Percentiles rank a stretch among this genome's conserved stretches.
phyloP scores from a whole-genome alignment of 2,113 vertebrate species.

The Crotalus tigris region DNA sequence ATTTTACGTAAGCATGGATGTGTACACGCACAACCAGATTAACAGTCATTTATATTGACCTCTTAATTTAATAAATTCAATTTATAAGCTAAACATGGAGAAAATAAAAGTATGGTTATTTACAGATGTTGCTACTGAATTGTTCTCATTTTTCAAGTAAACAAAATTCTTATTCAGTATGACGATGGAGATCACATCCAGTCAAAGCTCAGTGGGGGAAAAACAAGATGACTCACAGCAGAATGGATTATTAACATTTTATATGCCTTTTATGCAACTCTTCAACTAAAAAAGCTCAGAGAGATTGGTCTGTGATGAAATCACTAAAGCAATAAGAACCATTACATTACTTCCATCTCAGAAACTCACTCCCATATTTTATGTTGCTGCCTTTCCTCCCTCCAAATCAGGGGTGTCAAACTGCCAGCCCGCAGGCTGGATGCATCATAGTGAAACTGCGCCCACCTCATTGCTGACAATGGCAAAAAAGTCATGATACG shows the following conservation, averaged over 20 bases:
- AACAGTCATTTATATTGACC: background rate
- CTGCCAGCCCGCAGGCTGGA: too few species aligned
- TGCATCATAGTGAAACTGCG: too few species aligned
- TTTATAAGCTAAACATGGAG: fast-evolving
- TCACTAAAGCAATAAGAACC: background rate
- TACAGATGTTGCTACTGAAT: background rate
- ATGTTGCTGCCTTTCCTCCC: background rate
- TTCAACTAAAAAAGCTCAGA: slow-evolving; percentile 44
- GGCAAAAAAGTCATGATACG: too few species aligned
- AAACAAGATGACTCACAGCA: slow-evolving; percentile 36
- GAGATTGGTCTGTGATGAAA: slow-evolving; percentile 17
- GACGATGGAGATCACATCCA: slow-evolving; percentile 46
- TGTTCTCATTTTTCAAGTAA: slow-evolving; percentile 35
- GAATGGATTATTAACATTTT: slow-evolving; percentile 55
- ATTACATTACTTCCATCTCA: background rate
- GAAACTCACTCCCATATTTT: background rate
- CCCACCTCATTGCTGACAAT: too few species aligned
- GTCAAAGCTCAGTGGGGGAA: slow-evolving; percentile 37
- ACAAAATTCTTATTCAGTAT: slow-evolving; percentile 28
- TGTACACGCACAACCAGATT: background rate
- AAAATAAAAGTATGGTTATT: slow-evolving; percentile 21
- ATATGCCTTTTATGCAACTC: slow-evolving; percentile 57
- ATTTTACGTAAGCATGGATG: background rate
- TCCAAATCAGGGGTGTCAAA: background rate
- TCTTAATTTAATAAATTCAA: background rate